Conservation (phyloP, 1,140 invertebrate genomes). For the Drosophila quadrilineata region DNA sequence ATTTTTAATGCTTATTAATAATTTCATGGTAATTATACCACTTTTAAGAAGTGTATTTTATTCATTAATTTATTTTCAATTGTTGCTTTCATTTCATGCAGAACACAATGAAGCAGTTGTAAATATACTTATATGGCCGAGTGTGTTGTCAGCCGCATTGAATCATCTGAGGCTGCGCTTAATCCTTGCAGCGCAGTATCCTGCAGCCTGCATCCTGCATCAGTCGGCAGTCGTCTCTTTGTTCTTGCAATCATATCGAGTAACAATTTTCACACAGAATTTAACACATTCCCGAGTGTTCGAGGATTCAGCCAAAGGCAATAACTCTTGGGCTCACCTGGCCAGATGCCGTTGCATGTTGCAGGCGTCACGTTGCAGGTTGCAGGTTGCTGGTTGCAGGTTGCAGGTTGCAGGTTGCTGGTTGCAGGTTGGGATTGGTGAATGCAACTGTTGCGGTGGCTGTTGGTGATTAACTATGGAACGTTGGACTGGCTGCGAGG, state of each 20-base stretch:
- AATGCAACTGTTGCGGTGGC: conserved; percentile 23
- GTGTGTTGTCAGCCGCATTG: too few relatives aligned
- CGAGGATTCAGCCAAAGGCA: conserved; percentile 22
- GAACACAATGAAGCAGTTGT: conserved; percentile 1
- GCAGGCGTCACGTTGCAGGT: too few relatives aligned
- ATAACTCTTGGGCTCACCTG: conserved; percentile 41
- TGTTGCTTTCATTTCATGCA: not conserved
- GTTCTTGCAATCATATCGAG: conserved; percentile 7
- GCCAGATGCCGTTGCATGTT: too few relatives aligned
- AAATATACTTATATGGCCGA: not conserved
- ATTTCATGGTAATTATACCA: too few relatives aligned
- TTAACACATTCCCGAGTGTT: conserved; percentile 43
- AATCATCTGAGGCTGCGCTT: too few relatives aligned
- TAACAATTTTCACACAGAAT: conserved; percentile 48
- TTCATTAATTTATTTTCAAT: not conserved
- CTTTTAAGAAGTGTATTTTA: not conserved
- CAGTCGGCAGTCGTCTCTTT: not conserved
- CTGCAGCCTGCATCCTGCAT: not conserved
- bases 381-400: conserved; percentile 3
- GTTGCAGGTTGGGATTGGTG: not conserved
- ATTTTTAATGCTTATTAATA: too few relatives aligned
- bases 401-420: not conserved
- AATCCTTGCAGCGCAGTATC: not conserved
- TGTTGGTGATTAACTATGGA: conserved; percentile 43
- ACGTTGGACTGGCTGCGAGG: conserved; percentile 15